phyloP scores from a whole-genome alignment of 2,113 vertebrate species.

The Acrocephalus arundinaceus region DNA sequence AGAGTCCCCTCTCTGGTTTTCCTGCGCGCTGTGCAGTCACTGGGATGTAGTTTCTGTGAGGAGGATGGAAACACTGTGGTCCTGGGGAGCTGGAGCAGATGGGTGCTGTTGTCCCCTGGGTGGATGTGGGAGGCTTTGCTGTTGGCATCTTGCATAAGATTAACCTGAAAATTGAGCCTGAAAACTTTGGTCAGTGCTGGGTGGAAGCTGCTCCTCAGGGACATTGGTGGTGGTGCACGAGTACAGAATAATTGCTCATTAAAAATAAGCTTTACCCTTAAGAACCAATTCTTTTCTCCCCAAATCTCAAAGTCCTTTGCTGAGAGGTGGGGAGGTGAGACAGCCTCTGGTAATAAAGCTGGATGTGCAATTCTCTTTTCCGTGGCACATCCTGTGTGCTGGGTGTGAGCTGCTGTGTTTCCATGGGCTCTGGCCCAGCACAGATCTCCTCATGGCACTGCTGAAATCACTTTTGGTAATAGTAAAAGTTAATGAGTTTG shows the following conservation, averaged over 20 bases:
- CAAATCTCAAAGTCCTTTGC: neutral
- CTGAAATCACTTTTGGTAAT: neutral
- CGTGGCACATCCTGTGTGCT: rapidly evolving
- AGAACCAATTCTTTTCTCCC: neutral
- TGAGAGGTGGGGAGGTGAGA: neutral
- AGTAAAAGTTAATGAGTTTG: neutral
- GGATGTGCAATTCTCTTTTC: neutral
- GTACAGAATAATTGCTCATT: neutral
- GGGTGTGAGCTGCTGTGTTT: neutral
- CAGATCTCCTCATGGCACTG: neutral
- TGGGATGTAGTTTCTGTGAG: neutral
- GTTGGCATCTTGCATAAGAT: neutral
- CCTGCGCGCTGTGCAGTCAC: rapidly evolving
- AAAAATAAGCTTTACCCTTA: neutral
- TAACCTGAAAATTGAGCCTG: neutral
- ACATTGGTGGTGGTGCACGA: rapidly evolving
- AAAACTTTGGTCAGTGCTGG: rapidly evolving
- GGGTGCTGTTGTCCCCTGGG: rapidly evolving
- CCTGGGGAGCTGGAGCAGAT: neutral
- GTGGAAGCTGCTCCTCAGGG: neutral
- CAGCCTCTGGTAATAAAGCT: neutral
- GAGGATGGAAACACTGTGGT: neutral
- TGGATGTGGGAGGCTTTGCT: neutral
- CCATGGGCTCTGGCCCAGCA: neutral
- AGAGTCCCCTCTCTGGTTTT: neutral